Evolutionary conservation across 2,888 invertebrate genomes (phyloP).

Genomic region (Gisinianus flammeolus): DNA sequence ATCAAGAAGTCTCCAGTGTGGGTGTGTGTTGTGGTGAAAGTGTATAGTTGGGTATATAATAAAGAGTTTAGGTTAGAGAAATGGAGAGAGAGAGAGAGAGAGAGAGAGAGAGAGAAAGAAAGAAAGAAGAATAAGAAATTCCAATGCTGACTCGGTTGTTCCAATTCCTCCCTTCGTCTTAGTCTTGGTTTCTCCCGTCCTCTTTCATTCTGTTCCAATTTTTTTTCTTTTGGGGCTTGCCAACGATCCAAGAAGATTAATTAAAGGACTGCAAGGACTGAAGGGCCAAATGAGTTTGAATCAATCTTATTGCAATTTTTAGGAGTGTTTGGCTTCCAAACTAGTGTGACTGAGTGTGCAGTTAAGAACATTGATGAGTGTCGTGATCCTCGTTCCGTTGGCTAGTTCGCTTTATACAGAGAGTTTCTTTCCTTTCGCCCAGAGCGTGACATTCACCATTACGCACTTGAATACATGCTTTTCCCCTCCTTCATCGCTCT

Average conservation of each 20-base stretch:
- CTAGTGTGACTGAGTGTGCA: conserved; percentile 44
- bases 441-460: conserved; percentile 55
- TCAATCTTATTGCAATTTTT: conserved; percentile 57
- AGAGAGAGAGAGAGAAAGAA: neutral
- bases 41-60: neutral
- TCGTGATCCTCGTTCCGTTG: conserved; percentile 48
- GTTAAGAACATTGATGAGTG: conserved; percentile 42
- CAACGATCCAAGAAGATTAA: conserved; percentile 45
- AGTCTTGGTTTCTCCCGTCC: conserved; percentile 8
- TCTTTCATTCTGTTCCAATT: neutral
- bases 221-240: neutral
- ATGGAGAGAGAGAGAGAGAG: neutral
- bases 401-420: conserved; percentile 24
- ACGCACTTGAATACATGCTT: conserved; percentile 35
- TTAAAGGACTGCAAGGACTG: conserved; percentile 48
- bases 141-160: conserved; percentile 18
- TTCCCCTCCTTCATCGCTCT: conserved; percentile 11
- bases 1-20: conserved; percentile 2
- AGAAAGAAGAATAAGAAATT: conserved; percentile 22
- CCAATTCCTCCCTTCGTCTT: neutral
- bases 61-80: neutral
- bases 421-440: conserved; percentile 34
- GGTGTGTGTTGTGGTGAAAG: neutral
- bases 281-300: conserved; percentile 53
- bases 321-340: conserved; percentile 42